These are phyloP conservation scores for Trogon surrucura DNA, from an alignment of 2,113 vertebrate genomes.

Conservation along the genomic window DNA sequence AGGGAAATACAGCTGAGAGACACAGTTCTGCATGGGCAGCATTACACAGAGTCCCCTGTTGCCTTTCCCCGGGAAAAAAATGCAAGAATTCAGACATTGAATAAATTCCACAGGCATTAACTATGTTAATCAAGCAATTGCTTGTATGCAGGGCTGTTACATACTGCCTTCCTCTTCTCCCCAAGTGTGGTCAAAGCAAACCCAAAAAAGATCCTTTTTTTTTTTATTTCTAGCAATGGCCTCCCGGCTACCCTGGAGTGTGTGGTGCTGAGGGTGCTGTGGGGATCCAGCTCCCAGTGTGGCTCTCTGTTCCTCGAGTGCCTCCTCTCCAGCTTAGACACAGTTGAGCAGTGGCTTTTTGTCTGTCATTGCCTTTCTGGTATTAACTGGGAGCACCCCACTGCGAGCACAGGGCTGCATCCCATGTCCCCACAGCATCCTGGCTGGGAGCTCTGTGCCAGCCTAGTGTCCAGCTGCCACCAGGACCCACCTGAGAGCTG, in stretches of 20 bases:
- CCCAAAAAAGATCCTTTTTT: background rate
- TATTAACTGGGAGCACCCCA: background rate
- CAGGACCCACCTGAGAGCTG: background rate
- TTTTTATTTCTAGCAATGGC: background rate
- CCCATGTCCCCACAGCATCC: background rate
- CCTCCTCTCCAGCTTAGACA: background rate
- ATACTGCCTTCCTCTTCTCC: background rate
- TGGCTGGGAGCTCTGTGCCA: background rate
- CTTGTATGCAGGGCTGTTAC: background rate
- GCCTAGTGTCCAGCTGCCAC: slow-evolving; percentile 3
- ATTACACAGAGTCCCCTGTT: background rate
- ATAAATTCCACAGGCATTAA: slow-evolving; percentile 1
- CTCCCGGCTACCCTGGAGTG: background rate
- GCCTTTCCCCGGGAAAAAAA: background rate
- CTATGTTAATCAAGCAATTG: background rate
- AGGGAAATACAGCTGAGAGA: background rate
- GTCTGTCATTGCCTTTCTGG: background rate
- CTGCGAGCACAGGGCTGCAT: background rate
- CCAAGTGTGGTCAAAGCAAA: background rate
- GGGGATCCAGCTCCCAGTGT: background rate
- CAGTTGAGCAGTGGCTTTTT: rapidly evolving
- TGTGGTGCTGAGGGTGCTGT: background rate
- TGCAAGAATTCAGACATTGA: background rate
- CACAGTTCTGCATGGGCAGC: background rate
- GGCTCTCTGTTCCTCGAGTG: rapidly evolving